A percentile compares a stretch with the other conserved stretches of the same genome.
Conservation (phyloP, 2,113 vertebrate genomes). For the Sinocyclocheilus anophthalmus region DNA sequence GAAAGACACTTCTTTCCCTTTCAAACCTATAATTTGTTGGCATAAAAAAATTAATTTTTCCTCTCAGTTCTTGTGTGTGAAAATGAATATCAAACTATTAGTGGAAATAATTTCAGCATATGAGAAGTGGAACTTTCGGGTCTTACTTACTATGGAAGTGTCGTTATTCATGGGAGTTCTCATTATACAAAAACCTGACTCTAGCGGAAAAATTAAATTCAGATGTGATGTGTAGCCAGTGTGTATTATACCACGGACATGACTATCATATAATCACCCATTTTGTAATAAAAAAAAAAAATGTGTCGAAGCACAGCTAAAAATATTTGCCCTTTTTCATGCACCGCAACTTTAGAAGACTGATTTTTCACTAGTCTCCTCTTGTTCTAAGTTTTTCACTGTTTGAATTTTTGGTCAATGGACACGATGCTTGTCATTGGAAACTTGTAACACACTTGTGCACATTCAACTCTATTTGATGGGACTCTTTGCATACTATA, state of each 20-base stretch:
- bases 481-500: no score
- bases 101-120: background rate
- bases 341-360: background rate
- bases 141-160: slow-evolving; percentile 58
- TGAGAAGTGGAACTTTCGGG: slow-evolving; percentile 48
- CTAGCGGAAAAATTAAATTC: no score
- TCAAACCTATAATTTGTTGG: background rate
- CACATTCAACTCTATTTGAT: no score
- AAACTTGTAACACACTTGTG: no score
- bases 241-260: slow-evolving; percentile 20
- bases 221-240: background rate
- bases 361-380: background rate
- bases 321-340: background rate
- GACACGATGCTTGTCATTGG: no score
- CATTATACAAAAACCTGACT: no score
- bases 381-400: background rate
- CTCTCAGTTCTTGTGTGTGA: background rate
- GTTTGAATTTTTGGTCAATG: background rate
- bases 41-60: background rate
- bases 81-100: slow-evolving; percentile 16
- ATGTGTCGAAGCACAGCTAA: background rate
- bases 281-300: background rate
- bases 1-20: background rate
- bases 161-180: slow-evolving; percentile 37
- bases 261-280: slow-evolving; percentile 9